Evolutionary conservation across 2,113 vertebrate genomes (phyloP).

Genomic region (Sterna hirundo): DNA sequence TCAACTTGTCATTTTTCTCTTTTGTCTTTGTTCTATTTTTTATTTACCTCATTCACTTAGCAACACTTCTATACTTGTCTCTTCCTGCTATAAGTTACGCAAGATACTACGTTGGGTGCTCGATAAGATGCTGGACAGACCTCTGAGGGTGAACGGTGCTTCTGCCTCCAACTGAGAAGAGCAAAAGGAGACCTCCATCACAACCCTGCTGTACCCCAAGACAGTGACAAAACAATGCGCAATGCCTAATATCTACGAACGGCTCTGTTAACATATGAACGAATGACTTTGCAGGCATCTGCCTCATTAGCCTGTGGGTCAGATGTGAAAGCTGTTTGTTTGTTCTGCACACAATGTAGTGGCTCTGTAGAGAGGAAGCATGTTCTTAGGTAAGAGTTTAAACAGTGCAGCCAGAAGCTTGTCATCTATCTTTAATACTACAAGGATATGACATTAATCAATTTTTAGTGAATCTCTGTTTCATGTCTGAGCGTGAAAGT

Average conservation of each 20-base stretch:
- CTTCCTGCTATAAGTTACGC: fast-evolving
- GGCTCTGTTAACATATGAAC: background rate
- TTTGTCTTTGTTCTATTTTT: background rate
- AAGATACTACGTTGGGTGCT: fast-evolving
- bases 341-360: background rate
- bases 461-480: slow-evolving; percentile 45
- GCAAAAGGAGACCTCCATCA: background rate
- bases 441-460: slow-evolving; percentile 38
- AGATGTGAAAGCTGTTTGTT: background rate
- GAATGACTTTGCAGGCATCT: background rate
- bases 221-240: background rate
- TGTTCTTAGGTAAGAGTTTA: background rate
- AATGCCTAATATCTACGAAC: background rate
- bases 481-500: slow-evolving; percentile 24
- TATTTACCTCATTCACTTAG: background rate
- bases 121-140: background rate
- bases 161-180: background rate
- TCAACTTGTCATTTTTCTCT: background rate
- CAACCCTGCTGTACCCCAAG: background rate
- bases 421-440: slow-evolving; percentile 2
- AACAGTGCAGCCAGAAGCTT: slow-evolving; percentile 17
- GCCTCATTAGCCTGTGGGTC: background rate
- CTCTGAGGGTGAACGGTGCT: background rate
- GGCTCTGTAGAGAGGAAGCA: background rate
- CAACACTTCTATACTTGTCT: background rate